Evolutionary conservation across 2,888 invertebrate genomes (phyloP).

Genomic region (Cantharis flavilabris): DNA sequence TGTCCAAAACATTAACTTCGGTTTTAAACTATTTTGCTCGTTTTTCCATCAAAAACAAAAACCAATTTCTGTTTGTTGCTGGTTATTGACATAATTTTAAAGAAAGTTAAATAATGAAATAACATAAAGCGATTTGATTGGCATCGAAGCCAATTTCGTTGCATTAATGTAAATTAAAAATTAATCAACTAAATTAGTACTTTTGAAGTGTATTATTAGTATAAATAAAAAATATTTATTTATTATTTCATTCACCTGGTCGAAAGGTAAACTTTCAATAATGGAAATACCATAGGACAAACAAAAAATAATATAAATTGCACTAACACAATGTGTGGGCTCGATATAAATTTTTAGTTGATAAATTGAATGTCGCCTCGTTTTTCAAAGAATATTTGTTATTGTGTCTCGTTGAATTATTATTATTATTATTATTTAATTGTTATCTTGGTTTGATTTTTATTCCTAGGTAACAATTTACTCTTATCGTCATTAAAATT

Average conservation of each 20-base stretch:
- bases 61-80: conserved; percentile 13
- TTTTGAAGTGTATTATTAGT: neutral
- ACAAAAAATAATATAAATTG: neutral
- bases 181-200: neutral
- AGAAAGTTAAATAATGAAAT: neutral
- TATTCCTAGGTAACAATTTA: neutral
- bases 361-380: neutral
- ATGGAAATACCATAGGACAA: neutral
- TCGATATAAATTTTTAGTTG: neutral
- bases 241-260: neutral
- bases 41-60: conserved; percentile 15
- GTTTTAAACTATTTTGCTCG: conserved; percentile 16
- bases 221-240: too few species aligned
- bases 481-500: neutral
- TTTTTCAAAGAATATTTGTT: neutral
- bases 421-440: neutral
- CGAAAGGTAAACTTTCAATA: neutral
- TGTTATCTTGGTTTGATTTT: neutral
- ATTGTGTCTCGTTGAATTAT: neutral
- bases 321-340: neutral
- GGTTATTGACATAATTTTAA: conserved; percentile 10
- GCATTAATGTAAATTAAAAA: neutral
- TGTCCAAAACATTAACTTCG: conserved; percentile 10
- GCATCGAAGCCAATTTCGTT: neutral
- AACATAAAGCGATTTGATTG: neutral